Conservation (phyloP, 2,888 invertebrate genomes). For the Pyrocoelia pectoralis region DNA sequence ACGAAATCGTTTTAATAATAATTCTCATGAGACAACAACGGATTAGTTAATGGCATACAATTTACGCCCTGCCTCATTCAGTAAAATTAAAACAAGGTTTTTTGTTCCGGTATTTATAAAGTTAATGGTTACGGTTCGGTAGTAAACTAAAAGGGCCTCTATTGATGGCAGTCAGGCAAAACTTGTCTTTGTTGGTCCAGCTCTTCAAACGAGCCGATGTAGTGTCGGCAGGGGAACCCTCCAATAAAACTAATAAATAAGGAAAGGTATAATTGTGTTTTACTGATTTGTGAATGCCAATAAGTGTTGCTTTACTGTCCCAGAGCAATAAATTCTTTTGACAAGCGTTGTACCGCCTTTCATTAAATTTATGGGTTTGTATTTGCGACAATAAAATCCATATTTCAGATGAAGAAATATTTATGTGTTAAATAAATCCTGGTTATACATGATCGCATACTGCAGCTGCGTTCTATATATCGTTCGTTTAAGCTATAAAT, state of each 20-base stretch:
- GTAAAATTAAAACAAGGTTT: conserved; percentile 2
- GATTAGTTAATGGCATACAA: not conserved
- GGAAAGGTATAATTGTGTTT: conserved; percentile 52
- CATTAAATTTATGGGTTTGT: conserved; percentile 54
- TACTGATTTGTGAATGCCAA: conserved; percentile 53
- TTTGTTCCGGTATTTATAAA: conserved; percentile 18
- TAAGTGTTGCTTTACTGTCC: conserved; percentile 48
- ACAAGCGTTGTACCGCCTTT: conserved; percentile 48
- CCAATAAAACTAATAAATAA: conserved; percentile 50
- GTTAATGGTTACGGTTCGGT: conserved; percentile 23
- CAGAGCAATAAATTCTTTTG: conserved; percentile 49
- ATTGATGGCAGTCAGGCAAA: conserved; percentile 35
- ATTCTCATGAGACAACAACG: no score
- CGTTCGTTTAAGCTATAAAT: conserved; percentile 27
- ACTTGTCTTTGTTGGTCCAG: conserved; percentile 47
- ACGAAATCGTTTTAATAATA: not conserved
- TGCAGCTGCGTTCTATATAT: conserved; percentile 34
- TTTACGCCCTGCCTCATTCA: conserved; percentile 1
- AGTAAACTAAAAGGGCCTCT: conserved; percentile 25
- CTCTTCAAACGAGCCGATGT: conserved; percentile 50
- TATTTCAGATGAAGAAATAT: conserved; percentile 51
- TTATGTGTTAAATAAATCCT: conserved; percentile 43
- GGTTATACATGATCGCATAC: conserved; percentile 33
- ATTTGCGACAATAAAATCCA: conserved; percentile 52
- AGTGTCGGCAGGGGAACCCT: conserved; percentile 41